phyloP scores from a whole-genome alignment of 2,797 vertebrate genomes.

The Sebastiscus albofasciatus region DNA sequence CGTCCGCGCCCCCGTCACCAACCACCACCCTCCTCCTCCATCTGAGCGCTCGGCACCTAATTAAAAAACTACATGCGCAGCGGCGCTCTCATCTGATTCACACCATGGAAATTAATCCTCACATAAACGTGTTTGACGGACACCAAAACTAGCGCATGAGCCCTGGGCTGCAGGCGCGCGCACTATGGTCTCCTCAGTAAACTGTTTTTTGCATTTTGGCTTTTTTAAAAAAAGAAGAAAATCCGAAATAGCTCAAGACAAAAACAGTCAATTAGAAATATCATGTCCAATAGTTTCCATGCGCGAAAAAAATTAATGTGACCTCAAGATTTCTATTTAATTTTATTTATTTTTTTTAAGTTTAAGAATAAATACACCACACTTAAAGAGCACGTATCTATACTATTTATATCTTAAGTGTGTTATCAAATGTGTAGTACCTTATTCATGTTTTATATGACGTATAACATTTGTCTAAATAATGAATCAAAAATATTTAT shows the following conservation, averaged over 20 bases:
- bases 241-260: conserved; percentile 9
- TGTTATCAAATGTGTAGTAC: no score
- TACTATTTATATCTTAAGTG: no score
- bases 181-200: conserved; percentile 12
- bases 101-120: conserved; percentile 97
- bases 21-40: conserved; percentile 81
- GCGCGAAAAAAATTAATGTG: background rate
- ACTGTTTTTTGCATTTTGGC: conserved; percentile 43
- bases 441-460: no score
- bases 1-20: conserved; percentile 93
- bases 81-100: conserved; percentile 93
- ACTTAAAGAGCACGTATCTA: background rate
- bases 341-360: background rate
- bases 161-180: conserved; percentile 2
- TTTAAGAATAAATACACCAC: background rate
- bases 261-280: background rate
- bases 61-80: conserved; percentile 98
- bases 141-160: conserved; percentile 44
- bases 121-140: conserved; percentile 94
- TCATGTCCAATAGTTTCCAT: background rate
- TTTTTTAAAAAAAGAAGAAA: background rate
- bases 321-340: background rate
- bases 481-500: no score
- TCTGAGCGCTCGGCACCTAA: conserved; percentile 92
- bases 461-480: no score